Base-by-base conservation (phyloP, 2,888 invertebrate genomes). In the Penaeus monodon region DNA sequence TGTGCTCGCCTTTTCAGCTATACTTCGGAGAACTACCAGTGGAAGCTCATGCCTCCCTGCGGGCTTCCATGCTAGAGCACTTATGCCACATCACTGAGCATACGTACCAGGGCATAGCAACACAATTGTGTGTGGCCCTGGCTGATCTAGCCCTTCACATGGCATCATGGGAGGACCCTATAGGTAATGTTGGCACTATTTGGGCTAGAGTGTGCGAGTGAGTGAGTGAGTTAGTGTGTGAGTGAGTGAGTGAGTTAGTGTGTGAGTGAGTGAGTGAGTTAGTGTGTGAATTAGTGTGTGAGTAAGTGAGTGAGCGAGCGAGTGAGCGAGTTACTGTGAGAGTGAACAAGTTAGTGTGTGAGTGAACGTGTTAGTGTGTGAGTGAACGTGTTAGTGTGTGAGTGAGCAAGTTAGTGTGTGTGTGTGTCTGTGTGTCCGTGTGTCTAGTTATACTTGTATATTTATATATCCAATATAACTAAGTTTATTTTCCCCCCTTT, bases 111-210 rank as follows among this genome's bases (percentile, higher is more conserved):
- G 95, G 96, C 29, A 98, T 98, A 90, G 95, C 98, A 33, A 98
- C 97, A 1, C 98, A 97, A 94, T 93, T 99, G 82, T 97, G 97
- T 91, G 93, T 99, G 88, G 98, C 99, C 1, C 93, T 99, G 78
- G 97, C 98, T 29, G 99, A 99, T 93, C 93, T 99, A 90, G 96
- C 97, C 8, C 93, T 99, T 81, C 97, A 99, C 93, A 98, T 99
- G 96, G 95, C 96, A 27, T 93, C 96, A 0, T 99, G 99, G 99
- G 95, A 96, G 91, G 95, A 96, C 92, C 97, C 98, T 76, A 95
- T 97, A 80, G 93, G 95, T 91, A 97, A 98, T 57, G 70, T 77
- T 20, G 2, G 70, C 29, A 27, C 24, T 49, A 17, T 49, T 24
- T 44, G 33, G 0, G 1, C 6, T 44, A 0, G 44, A 10, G 44